Percentiles rank a stretch among this genome's conserved stretches.
Conservation (phyloP, 2,113 vertebrate genomes). For the Psophia crepitans region DNA sequence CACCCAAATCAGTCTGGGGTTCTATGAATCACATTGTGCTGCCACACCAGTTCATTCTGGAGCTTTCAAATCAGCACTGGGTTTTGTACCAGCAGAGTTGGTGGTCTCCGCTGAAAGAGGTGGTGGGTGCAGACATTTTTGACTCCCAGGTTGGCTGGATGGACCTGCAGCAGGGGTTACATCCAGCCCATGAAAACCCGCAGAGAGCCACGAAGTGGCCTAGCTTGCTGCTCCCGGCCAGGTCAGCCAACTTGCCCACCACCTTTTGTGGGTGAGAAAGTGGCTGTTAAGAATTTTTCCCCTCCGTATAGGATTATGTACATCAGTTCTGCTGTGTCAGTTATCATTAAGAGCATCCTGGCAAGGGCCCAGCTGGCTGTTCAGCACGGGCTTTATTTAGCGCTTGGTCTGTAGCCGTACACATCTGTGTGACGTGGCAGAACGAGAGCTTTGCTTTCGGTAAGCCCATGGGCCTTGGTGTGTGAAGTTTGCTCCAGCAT, state of each 20-base stretch:
- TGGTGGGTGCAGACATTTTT: too few species aligned
- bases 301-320: neutral
- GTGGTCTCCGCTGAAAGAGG: neutral
- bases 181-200: neutral
- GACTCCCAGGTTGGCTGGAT: fast-evolving
- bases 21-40: fast-evolving
- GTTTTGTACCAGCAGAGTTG: fast-evolving
- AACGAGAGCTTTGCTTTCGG: neutral
- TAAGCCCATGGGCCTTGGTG: too few species aligned
- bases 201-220: fast-evolving
- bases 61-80: fast-evolving
- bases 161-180: neutral
- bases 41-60: neutral
- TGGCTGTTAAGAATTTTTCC: neutral
- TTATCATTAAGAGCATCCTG: neutral
- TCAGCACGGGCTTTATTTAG: neutral
- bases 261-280: neutral
- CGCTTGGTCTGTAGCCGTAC: neutral
- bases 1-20: too few species aligned
- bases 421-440: neutral
- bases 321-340: neutral
- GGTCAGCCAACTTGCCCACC: neutral
- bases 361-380: neutral
- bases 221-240: neutral
- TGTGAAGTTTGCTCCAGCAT: neutral